Percentiles rank a stretch among this genome's conserved stretches.
These are phyloP conservation scores for Tetramorium simillimum DNA, from an alignment of 1,140 invertebrate genomes.

Conservation along the genomic window DNA sequence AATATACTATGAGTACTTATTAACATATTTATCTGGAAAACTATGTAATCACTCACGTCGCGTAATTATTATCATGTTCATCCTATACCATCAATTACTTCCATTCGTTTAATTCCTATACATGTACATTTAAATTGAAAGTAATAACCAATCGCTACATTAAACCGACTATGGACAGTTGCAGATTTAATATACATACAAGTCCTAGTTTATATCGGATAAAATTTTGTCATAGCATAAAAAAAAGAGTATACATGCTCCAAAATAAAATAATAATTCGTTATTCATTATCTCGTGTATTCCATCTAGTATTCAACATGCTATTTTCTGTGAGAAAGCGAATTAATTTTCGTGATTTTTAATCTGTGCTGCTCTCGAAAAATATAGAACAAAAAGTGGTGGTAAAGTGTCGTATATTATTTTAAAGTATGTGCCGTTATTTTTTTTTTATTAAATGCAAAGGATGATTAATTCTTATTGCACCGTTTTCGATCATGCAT, in stretches of 20 bases:
- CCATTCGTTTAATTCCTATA: background rate
- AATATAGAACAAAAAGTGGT: background rate
- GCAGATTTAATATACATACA: background rate
- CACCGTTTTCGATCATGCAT: background rate
- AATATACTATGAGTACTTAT: constrained; percentile 58
- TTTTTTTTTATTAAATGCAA: background rate
- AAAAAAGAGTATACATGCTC: background rate
- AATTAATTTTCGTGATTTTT: background rate
- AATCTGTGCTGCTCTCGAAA: background rate
- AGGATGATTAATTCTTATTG: background rate
- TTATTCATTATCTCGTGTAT: background rate
- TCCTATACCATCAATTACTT: background rate
- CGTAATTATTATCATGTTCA: constrained; percentile 20
- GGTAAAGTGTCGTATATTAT: background rate
- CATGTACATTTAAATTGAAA: constrained; percentile 55
- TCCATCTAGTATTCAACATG: background rate
- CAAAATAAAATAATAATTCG: background rate
- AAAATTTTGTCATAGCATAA: background rate
- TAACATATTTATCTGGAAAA: constrained; percentile 59
- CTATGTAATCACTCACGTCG: constrained; percentile 37
- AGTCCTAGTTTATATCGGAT: constrained; percentile 37
- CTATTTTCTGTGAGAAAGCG: background rate
- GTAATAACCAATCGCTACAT: constrained; percentile 61
- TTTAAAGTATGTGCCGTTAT: background rate
- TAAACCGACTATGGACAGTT: constrained; percentile 57